A percentile compares a stretch with the other conserved stretches of the same genome.
phyloP scores from a whole-genome alignment of 2,797 vertebrate species.

The Dipus sagitta region DNA sequence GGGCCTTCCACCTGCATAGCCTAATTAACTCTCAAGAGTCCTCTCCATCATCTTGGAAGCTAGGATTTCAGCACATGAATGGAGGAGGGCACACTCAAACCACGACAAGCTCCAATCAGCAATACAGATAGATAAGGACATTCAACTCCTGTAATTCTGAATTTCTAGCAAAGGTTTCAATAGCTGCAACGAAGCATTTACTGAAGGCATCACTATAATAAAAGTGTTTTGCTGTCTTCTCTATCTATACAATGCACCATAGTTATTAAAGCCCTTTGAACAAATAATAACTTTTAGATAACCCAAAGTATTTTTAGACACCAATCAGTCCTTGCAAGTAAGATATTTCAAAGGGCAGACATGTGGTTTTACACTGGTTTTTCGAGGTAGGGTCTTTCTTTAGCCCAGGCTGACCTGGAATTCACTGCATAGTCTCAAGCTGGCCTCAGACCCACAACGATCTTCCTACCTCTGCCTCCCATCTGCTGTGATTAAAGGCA shows the following conservation, averaged over 20 bases:
- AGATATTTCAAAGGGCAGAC: not conserved
- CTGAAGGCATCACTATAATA: constrained; percentile 31
- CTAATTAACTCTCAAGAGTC: not conserved
- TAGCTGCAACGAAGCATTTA: not conserved
- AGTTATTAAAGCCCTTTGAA: not conserved
- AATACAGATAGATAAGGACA: not conserved
- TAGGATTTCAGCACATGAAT: not conserved
- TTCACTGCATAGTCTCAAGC: too few species aligned
- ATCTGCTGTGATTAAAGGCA: too few species aligned
- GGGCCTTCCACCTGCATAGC: too few species aligned
- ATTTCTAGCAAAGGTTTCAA: constrained; percentile 39
- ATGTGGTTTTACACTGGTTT: not conserved
- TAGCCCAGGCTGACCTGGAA: too few species aligned
- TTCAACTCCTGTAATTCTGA: not conserved
- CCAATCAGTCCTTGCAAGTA: constrained; percentile 28
- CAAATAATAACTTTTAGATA: constrained; percentile 34
- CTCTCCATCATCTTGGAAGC: not conserved
- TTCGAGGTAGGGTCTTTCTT: too few species aligned
- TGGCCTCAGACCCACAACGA: too few species aligned
- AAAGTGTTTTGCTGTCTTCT: not conserved
- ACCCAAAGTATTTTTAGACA: constrained; percentile 6
- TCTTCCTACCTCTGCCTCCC: too few species aligned
- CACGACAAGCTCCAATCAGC: not conserved
- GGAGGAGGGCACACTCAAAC: not conserved
- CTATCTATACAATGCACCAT: not conserved